phyloP scores from a whole-genome alignment of 2,888 invertebrate species.

The Heliothis peltigera region DNA sequence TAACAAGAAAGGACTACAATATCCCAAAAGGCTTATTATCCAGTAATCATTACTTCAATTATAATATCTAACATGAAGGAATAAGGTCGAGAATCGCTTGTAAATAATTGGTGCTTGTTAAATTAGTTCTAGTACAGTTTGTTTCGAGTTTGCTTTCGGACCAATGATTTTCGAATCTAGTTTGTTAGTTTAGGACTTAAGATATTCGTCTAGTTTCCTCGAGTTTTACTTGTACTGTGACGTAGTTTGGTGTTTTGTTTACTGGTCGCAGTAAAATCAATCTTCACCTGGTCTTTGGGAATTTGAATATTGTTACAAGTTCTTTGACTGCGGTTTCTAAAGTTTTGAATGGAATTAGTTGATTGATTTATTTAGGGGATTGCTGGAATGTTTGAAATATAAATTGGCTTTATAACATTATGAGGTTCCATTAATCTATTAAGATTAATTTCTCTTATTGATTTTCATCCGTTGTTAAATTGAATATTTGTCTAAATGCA shows the following conservation, averaged over 20 bases:
- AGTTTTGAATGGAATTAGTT: neutral
- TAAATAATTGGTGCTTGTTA: conserved; percentile 27
- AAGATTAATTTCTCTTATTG: too few species aligned
- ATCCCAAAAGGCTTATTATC: neutral
- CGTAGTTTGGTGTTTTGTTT: conserved; percentile 46
- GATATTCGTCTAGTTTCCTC: conserved; percentile 68
- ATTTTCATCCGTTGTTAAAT: too few species aligned
- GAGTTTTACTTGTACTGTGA: conserved; percentile 60
- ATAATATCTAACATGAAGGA: neutral
- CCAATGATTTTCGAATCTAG: conserved; percentile 76
- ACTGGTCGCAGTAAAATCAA: conserved; percentile 44
- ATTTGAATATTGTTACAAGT: neutral
- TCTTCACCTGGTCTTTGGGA: conserved; percentile 16
- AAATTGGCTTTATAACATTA: neutral
- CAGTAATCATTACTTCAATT: neutral
- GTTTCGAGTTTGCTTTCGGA: conserved; percentile 68
- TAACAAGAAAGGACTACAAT: conserved; percentile 37
- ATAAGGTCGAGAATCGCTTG: conserved; percentile 47
- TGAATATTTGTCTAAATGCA: too few species aligned
- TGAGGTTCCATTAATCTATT: neutral
- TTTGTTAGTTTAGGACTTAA: conserved; percentile 79
- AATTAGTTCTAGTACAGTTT: conserved; percentile 52
- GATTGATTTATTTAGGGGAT: neutral
- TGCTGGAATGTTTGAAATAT: neutral
- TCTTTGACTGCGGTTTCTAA: neutral